These are phyloP conservation scores for Drosophila tsacasi DNA, from an alignment of 1,140 invertebrate species.

Conservation along the genomic window DNA sequence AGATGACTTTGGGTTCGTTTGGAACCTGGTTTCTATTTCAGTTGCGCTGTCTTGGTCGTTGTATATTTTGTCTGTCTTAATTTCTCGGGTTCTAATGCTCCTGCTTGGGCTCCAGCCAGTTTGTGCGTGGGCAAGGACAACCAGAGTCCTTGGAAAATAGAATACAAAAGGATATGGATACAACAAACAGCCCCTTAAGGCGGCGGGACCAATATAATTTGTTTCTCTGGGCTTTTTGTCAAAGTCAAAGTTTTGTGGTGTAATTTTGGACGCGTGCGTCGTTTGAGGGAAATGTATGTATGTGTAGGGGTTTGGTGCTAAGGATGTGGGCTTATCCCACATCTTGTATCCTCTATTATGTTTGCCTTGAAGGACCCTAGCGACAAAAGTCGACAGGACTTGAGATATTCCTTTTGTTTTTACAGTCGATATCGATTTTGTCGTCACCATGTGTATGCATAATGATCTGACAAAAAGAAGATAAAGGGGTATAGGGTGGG, in stretches of 20 bases:
- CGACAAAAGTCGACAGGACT: slow-evolving; percentile 35
- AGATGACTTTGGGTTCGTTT: slow-evolving; percentile 12
- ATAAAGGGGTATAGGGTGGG: neutral
- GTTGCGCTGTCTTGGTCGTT: neutral
- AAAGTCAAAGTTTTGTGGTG: slow-evolving; percentile 28
- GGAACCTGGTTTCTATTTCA: slow-evolving; percentile 3
- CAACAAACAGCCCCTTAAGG: slow-evolving; percentile 7
- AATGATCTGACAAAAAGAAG: neutral
- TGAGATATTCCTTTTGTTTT: slow-evolving; percentile 29
- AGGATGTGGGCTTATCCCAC: slow-evolving; percentile 28
- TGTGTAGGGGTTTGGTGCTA: neutral
- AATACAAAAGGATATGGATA: slow-evolving; percentile 5
- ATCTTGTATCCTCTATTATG: slow-evolving; percentile 8
- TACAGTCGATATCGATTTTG: slow-evolving; percentile 22
- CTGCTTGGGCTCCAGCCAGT: slow-evolving; percentile 35
- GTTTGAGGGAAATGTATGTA: neutral
- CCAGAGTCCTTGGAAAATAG: slow-evolving; percentile 14
- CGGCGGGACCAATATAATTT: slow-evolving; percentile 21
- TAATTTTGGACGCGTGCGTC: slow-evolving; percentile 15
- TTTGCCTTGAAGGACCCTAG: slow-evolving; percentile 20
- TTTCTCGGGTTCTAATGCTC: neutral
- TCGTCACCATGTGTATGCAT: slow-evolving; percentile 13
- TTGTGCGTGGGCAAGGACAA: slow-evolving; percentile 62
- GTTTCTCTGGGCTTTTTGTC: slow-evolving; percentile 4
- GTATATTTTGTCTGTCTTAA: neutral